Percentiles rank a stretch among this genome's conserved stretches.
Evolutionary conservation across 2,888 invertebrate genomes (phyloP).

Genomic region (Cremastobaeus sp.): DNA sequence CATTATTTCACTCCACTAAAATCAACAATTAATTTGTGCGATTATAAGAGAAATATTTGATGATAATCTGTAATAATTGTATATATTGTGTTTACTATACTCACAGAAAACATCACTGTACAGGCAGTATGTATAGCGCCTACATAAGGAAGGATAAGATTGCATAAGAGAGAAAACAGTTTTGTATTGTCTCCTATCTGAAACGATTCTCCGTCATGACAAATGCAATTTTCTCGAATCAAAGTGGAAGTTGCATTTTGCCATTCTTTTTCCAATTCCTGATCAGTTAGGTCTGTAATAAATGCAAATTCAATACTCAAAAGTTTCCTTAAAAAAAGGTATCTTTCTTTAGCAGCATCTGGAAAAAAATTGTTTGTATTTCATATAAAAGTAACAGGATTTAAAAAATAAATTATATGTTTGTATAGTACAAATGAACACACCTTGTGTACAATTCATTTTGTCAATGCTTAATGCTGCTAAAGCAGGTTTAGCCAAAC

Average conservation of each 20-base stretch:
- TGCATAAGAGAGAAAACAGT: slow-evolving; percentile 81
- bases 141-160: slow-evolving; percentile 83
- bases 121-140: slow-evolving; percentile 81
- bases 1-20: slow-evolving; percentile 69
- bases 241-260: slow-evolving; percentile 65
- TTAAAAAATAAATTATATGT: slow-evolving; percentile 8
- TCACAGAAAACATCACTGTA: slow-evolving; percentile 80
- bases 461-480: slow-evolving; percentile 78
- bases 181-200: slow-evolving; percentile 78
- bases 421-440: slow-evolving; percentile 19
- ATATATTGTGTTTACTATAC: slow-evolving; percentile 18
- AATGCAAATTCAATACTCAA: slow-evolving; percentile 73
- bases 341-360: slow-evolving; percentile 70
- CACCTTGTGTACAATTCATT: slow-evolving; percentile 72
- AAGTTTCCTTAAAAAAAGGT: slow-evolving; percentile 68
- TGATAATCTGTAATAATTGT: not conserved
- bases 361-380: slow-evolving; percentile 3
- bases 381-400: not conserved
- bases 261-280: slow-evolving; percentile 69
- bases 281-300: slow-evolving; percentile 62
- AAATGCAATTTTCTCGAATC: slow-evolving; percentile 65
- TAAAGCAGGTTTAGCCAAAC: slow-evolving; percentile 83
- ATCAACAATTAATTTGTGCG: slow-evolving; percentile 24
- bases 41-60: not conserved
- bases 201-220: slow-evolving; percentile 65